A percentile compares a stretch with the other conserved stretches of the same genome.
These are phyloP conservation scores for Mylabris phalerata DNA, from an alignment of 1,140 invertebrate genomes.

Conservation along the genomic window DNA sequence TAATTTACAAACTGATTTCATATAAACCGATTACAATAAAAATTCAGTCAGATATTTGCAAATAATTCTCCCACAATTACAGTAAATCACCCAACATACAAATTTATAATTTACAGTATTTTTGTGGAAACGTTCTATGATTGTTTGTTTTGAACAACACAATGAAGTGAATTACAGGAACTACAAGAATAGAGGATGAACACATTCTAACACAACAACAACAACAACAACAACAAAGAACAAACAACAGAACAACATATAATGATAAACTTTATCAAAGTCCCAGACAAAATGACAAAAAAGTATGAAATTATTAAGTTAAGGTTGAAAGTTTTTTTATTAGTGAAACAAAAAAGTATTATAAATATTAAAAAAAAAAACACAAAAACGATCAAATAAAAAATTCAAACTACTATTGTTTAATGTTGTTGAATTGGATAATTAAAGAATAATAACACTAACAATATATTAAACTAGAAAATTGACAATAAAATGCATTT, in stretches of 20 bases:
- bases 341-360: constrained; percentile 38
- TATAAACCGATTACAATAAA: too few species aligned
- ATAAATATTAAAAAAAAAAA: constrained; percentile 34
- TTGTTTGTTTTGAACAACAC: constrained; percentile 28
- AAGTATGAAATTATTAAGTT: constrained; percentile 25
- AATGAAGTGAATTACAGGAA: constrained; percentile 26
- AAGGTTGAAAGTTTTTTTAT: constrained; percentile 41
- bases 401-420: constrained; percentile 40
- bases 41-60: constrained; percentile 30
- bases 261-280: constrained; percentile 35
- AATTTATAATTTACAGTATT: constrained; percentile 22
- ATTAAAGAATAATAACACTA: too few species aligned
- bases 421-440: constrained; percentile 33
- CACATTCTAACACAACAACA: too few species aligned
- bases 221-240: too few species aligned
- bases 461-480: constrained; percentile 25
- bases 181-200: constrained; percentile 2
- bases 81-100: background rate
- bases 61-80: background rate
- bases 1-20: too few species aligned
- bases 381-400: constrained; percentile 39
- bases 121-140: constrained; percentile 36
- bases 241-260: background rate
- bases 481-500: constrained; percentile 41
- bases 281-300: constrained; percentile 15